phyloP scores from a whole-genome alignment of 2,888 invertebrate species.

The Metallyticus violacea region DNA sequence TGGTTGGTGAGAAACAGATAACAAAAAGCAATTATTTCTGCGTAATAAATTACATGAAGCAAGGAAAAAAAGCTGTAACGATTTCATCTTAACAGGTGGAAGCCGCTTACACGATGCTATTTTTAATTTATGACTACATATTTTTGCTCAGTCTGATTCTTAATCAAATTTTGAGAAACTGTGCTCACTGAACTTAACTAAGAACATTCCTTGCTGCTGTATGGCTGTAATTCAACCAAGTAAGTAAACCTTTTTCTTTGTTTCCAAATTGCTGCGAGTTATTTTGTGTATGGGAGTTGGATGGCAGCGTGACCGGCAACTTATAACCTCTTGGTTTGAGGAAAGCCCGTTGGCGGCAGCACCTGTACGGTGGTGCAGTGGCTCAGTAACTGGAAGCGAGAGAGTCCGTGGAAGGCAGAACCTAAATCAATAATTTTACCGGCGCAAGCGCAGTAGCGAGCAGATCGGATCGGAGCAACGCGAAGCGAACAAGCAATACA shows the following conservation, averaged over 20 bases:
- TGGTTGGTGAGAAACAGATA: neutral
- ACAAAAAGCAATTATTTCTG: neutral
- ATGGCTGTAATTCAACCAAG: neutral
- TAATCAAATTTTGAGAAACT: constrained; percentile 31
- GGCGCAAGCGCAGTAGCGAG: neutral
- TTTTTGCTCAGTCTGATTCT: constrained; percentile 35
- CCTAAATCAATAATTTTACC: constrained; percentile 8
- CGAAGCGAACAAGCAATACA: neutral
- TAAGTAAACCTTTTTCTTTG: constrained; percentile 3
- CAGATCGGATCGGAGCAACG: neutral
- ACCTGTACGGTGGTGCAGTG: constrained; percentile 17
- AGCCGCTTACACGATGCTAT: neutral
- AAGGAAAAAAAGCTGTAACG: neutral
- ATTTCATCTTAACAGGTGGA: neutral
- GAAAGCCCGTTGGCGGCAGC: constrained; percentile 34
- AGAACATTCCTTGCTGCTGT: neutral
- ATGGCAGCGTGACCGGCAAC: neutral
- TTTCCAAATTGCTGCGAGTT: neutral
- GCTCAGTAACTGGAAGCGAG: constrained; percentile 7
- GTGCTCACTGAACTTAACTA: neutral
- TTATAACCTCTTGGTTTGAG: constrained; percentile 31
- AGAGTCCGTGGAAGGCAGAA: constrained; percentile 27
- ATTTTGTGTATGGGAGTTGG: constrained; percentile 1
- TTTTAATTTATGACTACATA: constrained; percentile 35
- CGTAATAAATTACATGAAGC: neutral